phyloP scores from a whole-genome alignment of 2,113 vertebrate species.

The Fukomys damarensis region DNA sequence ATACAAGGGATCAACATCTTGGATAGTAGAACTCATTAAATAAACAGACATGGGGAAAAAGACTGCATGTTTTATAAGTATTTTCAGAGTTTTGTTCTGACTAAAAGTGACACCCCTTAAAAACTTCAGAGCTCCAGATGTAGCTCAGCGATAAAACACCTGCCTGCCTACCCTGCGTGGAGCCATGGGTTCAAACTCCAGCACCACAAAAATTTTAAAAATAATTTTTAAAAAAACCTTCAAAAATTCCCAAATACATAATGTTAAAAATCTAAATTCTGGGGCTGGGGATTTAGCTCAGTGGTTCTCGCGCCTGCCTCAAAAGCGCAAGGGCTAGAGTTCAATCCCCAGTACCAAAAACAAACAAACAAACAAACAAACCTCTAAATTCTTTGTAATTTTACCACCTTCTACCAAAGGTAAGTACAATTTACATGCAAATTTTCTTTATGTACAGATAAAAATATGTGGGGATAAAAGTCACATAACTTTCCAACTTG shows the following conservation, averaged over 20 bases:
- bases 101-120: not conserved
- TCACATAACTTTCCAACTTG: not conserved
- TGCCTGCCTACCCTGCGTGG: not conserved
- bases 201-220: not conserved
- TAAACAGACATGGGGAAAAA: not conserved
- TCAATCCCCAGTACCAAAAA: too few relatives aligned
- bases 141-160: not conserved
- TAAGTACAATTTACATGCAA: not conserved
- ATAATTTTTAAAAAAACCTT: not conserved
- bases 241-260: slow-evolving; percentile 7
- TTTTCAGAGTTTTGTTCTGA: slow-evolving; percentile 31
- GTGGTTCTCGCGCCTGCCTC: too few relatives aligned
- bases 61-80: not conserved
- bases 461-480: not conserved
- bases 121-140: not conserved
- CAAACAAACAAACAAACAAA: too few relatives aligned
- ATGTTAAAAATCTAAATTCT: not conserved
- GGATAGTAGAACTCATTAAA: not conserved
- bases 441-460: not conserved
- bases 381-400: slow-evolving; percentile 21
- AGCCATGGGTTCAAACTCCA: not conserved
- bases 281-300: too few relatives aligned
- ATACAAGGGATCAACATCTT: not conserved
- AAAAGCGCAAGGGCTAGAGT: too few relatives aligned
- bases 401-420: not conserved